Evolutionary conservation across 2,797 vertebrate genomes (phyloP).

Genomic region (Phaenicophaeus curvirostris): DNA sequence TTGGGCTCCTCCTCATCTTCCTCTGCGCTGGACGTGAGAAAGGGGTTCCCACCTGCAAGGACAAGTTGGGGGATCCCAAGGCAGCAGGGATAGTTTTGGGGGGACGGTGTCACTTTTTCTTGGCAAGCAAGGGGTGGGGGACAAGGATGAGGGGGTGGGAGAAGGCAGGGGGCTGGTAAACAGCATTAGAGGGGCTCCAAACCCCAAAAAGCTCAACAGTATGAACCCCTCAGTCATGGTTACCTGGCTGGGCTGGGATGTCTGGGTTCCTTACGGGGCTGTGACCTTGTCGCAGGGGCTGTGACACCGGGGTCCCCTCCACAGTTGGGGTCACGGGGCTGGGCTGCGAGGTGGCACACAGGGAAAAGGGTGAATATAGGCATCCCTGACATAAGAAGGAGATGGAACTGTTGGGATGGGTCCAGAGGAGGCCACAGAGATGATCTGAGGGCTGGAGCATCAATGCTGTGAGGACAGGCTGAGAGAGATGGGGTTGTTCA

Average conservation of each 20-base stretch:
- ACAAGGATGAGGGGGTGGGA: fast-evolving
- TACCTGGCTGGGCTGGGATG: neutral
- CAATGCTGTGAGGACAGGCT: too few relatives aligned
- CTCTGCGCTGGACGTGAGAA: fast-evolving
- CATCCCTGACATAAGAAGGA: too few relatives aligned
- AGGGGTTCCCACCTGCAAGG: neutral
- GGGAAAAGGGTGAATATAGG: neutral
- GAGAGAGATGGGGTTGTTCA: too few relatives aligned
- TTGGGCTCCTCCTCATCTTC: slow-evolving; percentile 7
- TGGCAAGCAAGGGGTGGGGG: neutral
- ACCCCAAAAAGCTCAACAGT: fast-evolving
- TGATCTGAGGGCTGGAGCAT: too few relatives aligned
- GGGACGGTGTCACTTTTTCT: fast-evolving
- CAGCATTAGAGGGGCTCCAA: neutral
- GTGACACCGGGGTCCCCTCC: neutral
- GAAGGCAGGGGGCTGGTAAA: neutral
- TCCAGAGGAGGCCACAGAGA: too few relatives aligned
- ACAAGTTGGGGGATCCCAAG: too few relatives aligned
- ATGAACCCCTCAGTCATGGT: fast-evolving
- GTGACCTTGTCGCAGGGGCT: neutral
- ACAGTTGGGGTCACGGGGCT: fast-evolving
- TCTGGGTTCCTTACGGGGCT: fast-evolving
- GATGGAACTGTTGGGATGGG: too few relatives aligned
- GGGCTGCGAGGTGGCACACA: neutral
- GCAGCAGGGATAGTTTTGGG: neutral